Conservation (phyloP, 2,113 vertebrate genomes). For the Procavia capensis region DNA sequence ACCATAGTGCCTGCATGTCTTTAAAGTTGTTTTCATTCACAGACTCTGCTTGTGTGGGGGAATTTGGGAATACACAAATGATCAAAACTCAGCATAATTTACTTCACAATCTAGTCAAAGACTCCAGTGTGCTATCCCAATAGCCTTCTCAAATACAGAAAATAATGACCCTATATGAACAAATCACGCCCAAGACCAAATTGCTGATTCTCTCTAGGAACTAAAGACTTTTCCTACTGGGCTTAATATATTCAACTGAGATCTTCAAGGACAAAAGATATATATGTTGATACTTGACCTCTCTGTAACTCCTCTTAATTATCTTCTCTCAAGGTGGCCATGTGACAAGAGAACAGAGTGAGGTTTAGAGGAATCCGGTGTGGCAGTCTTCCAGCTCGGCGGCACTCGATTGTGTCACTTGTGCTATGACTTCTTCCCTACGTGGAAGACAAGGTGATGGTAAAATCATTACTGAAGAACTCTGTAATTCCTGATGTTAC, state of each 20-base stretch:
- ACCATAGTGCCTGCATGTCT: conserved; percentile 64
- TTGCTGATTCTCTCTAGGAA: neutral
- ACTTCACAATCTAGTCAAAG: neutral
- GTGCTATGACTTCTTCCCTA: neutral
- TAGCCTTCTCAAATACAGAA: neutral
- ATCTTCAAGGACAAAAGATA: neutral
- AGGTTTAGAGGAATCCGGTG: neutral
- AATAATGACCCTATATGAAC: neutral
- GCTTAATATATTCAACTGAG: neutral
- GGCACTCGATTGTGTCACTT: too few species aligned
- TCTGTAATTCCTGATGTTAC: neutral
- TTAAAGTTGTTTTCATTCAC: conserved; percentile 78
- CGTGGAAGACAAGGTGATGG: neutral
- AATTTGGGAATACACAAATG: conserved; percentile 74
- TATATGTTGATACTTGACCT: neutral
- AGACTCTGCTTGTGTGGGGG: conserved; percentile 74
- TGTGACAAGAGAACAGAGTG: neutral
- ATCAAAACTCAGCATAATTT: conserved; percentile 59
- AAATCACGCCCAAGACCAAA: conserved; percentile 32
- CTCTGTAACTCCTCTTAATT: neutral
- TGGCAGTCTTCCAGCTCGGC: neutral
- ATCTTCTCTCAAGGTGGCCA: neutral
- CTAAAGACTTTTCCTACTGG: neutral
- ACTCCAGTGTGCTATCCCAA: neutral
- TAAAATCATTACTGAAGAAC: conserved; percentile 10